phyloP scores from a whole-genome alignment of 2,113 vertebrate genomes.

The Pitta sordida region DNA sequence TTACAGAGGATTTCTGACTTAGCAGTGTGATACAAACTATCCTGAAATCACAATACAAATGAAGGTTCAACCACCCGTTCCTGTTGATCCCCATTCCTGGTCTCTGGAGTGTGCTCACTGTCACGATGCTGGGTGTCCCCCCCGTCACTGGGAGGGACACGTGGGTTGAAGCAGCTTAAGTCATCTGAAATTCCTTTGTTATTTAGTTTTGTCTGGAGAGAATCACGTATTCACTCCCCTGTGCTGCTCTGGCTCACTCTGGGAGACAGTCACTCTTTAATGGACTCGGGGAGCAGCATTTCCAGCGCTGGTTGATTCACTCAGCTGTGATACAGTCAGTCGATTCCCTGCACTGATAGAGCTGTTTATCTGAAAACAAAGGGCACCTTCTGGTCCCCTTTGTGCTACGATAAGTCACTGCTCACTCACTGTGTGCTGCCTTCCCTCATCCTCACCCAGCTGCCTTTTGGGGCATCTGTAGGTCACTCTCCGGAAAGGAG shows the following conservation, averaged over 20 bases:
- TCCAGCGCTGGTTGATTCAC: background rate
- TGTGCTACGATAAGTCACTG: background rate
- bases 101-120: background rate
- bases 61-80: background rate
- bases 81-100: fast-evolving
- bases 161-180: background rate
- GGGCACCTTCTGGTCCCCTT: background rate
- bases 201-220: background rate
- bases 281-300: background rate
- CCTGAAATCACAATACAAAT: background rate
- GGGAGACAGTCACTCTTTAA: background rate
- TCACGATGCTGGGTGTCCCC: background rate
- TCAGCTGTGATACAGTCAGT: background rate
- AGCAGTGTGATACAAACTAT: background rate
- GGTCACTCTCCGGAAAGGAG: background rate
- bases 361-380: background rate
- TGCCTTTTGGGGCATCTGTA: background rate
- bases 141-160: fast-evolving
- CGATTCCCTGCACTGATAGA: background rate
- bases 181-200: background rate
- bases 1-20: background rate
- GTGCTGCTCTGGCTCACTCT: background rate
- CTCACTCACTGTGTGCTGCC: background rate
- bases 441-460: background rate
- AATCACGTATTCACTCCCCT: fast-evolving